Evolutionary conservation across 2,797 vertebrate genomes (phyloP).

Genomic region (Knipowitschia caucasica): DNA sequence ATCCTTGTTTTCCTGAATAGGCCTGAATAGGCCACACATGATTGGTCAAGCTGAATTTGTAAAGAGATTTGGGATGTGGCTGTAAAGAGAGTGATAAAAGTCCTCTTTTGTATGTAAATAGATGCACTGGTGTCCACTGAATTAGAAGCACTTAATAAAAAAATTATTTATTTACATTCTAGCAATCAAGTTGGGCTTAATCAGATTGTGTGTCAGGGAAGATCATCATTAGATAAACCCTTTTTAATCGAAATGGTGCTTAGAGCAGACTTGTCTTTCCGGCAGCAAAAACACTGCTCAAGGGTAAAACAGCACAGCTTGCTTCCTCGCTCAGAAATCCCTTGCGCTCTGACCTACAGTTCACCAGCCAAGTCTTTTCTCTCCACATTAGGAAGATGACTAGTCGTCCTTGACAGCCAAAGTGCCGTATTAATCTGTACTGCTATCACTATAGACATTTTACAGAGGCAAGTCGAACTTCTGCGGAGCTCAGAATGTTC

Average conservation of each 20-base stretch:
- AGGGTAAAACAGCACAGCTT: conserved; percentile 49
- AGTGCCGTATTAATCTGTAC: conserved; percentile 31
- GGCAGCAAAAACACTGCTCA: conserved; percentile 42
- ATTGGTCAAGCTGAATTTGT: conserved; percentile 42
- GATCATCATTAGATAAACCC: conserved; percentile 35
- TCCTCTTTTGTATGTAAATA: conserved; percentile 46
- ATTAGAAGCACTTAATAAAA: conserved; percentile 4
- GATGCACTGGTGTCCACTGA: conserved; percentile 15
- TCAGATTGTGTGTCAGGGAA: conserved; percentile 39
- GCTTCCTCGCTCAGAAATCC: conserved; percentile 42
- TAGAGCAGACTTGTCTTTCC: conserved; percentile 23
- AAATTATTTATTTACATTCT: conserved; percentile 38
- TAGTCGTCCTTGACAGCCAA: conserved; percentile 61
- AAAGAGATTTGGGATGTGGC: conserved; percentile 20
- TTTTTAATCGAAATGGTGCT: conserved; percentile 16
- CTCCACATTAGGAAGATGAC: conserved; percentile 63
- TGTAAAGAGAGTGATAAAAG: conserved; percentile 58
- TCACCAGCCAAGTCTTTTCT: conserved; percentile 32
- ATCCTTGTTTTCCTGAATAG: conserved; percentile 8
- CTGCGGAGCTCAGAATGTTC: conserved; percentile 16
- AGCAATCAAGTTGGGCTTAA: not conserved
- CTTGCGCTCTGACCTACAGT: conserved; percentile 35
- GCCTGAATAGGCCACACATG: conserved; percentile 42
- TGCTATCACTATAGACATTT: conserved; percentile 25
- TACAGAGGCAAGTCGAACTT: conserved; percentile 3